These are phyloP conservation scores for Etheostoma spectabile DNA, from an alignment of 2,113 vertebrate species.

Conservation along the genomic window DNA sequence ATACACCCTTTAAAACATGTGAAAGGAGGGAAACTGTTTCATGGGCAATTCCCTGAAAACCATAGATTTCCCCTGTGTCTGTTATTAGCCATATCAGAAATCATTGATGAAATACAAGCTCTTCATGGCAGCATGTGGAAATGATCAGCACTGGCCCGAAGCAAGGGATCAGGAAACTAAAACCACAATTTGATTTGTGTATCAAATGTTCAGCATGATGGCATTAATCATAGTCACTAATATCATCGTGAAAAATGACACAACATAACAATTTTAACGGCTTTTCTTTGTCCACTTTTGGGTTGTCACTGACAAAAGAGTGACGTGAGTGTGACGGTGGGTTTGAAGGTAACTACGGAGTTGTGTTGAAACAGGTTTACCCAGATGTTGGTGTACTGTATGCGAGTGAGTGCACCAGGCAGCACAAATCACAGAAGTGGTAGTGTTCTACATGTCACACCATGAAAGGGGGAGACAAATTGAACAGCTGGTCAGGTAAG, in stretches of 20 bases:
- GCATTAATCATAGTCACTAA: constrained; percentile 1
- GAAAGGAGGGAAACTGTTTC: neutral
- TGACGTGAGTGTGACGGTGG: neutral
- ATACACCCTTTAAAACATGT: neutral
- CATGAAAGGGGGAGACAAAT: constrained; percentile 28
- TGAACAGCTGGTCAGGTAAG: constrained; percentile 39
- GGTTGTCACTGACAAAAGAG: neutral
- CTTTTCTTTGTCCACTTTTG: constrained; percentile 16
- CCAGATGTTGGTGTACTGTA: constrained; percentile 2
- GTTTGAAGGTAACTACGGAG: neutral
- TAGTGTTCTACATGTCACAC: constrained; percentile 8
- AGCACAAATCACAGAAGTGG: constrained; percentile 24
- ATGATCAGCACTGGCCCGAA: constrained; percentile 37
- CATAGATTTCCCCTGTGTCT: neutral
- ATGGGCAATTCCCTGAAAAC: neutral
- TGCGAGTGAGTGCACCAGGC: constrained; percentile 15
- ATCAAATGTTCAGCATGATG: constrained; percentile 4
- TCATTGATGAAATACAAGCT: constrained; percentile 13
- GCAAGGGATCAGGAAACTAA: constrained; percentile 19
- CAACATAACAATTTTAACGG: constrained; percentile 13
- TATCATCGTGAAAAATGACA: constrained; percentile 17
- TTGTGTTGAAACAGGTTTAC: neutral
- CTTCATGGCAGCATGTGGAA: constrained; percentile 12
- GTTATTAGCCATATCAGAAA: constrained; percentile 2
- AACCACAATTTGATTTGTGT: constrained; percentile 23